Evolutionary conservation across 2,797 vertebrate species (phyloP), one percentile per base, ranked within the genome.

Genomic region (Pseudochromis fuscus): DNA sequence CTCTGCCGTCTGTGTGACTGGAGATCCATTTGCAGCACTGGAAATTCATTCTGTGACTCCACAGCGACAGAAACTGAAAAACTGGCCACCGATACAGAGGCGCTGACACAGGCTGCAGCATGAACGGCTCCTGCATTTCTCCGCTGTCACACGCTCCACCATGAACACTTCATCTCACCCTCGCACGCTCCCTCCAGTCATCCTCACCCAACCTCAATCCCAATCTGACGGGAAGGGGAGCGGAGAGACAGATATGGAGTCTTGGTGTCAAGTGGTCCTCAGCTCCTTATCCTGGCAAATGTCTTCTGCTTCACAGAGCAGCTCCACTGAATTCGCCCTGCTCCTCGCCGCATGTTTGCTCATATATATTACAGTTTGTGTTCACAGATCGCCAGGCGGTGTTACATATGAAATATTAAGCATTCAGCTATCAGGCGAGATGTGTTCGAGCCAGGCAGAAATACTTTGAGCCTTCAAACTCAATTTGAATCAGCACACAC

Each of bases 331-430:
- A 37, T 57, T 59, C 0, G 13, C 23, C 23, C 38, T 37, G 45
- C 6, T 50, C 71, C 51, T 15, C 4, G 11, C 72, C 13, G 40
- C 27, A 1, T 70, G 73, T 78, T 79, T 58, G 73, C 83, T 75
- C 75, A 87, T 78, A 81, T 82, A 83, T 79, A 87, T 87, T 77
- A 72, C 73, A 80, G 72, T 79, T 81, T 76, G 65, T 82, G 73
- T 79, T 86, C 72, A 55, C 80, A 67, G 64, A 72, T 81, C 52
- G 8, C 66, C 35, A 2, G 61, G 30, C 75, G 58, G 72, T 65
- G 77, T 72, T 75, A 9, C 5, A 46, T 60, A 62, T 84, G 59
- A 83, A 86, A 87, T 84, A 83, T 85, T 84, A 75, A 86, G 55
- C 69, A 33, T 49, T 33, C 35, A 23, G 73, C 75, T 33, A 83